Evolutionary conservation across 2,113 vertebrate genomes (phyloP).

Genomic region (Orientallactaga bullata): DNA sequence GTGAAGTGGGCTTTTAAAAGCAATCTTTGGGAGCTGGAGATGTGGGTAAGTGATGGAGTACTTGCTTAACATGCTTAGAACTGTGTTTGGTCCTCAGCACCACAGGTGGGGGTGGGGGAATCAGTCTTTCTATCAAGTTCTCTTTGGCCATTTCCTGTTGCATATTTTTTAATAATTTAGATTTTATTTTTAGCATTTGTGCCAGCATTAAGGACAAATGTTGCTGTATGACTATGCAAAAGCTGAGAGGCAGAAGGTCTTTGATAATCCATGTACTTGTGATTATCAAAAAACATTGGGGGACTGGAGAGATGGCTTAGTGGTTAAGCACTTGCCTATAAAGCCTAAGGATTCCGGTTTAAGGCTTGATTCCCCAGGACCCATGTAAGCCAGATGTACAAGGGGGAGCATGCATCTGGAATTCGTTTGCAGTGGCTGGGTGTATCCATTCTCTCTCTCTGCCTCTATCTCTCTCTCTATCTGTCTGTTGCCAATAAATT

Average conservation of each 20-base stretch:
- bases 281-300: conserved; percentile 38
- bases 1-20: conserved; percentile 30
- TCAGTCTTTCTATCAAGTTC: neutral
- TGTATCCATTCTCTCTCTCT: too few relatives aligned
- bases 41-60: neutral
- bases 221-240: conserved; percentile 4
- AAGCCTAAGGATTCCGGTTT: too few relatives aligned
- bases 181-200: conserved; percentile 56
- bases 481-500: too few relatives aligned
- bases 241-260: conserved; percentile 28
- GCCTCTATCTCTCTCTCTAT: too few relatives aligned
- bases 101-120: rapidly evolving
- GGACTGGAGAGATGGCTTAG: too few relatives aligned
- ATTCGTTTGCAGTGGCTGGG: too few relatives aligned
- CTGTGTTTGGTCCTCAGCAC: neutral
- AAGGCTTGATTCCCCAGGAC: too few relatives aligned
- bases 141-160: neutral
- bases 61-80: neutral
- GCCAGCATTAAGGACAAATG: conserved; percentile 18
- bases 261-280: conserved; percentile 22
- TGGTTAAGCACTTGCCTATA: too few relatives aligned
- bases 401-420: too few relatives aligned
- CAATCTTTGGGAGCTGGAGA: neutral
- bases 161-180: conserved; percentile 40
- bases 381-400: too few relatives aligned